Evolutionary conservation across 2,888 invertebrate genomes (phyloP).

Genomic region (Amblyteles armatorius): DNA sequence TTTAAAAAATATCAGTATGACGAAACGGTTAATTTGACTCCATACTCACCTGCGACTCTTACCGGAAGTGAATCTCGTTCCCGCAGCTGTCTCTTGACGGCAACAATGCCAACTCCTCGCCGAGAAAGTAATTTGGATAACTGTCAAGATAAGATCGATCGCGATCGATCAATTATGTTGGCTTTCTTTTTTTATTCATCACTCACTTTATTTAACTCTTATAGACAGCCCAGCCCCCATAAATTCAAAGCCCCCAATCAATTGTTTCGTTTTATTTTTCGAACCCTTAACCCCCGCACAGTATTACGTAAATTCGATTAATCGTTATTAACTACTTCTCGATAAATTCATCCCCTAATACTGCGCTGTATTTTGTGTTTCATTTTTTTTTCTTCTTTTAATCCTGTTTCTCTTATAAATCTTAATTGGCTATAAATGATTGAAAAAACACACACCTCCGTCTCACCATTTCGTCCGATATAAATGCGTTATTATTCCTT

Average conservation of each 20-base stretch:
- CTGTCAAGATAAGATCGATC: constrained; percentile 23
- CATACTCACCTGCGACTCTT: constrained; percentile 5
- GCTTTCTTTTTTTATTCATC: constrained; percentile 33
- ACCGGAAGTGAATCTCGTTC: background rate
- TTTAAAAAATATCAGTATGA: no score
- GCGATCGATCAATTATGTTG: constrained; percentile 53
- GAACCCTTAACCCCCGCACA: constrained; percentile 50
- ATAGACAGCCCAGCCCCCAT: constrained; percentile 34
- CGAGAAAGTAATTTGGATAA: constrained; percentile 32
- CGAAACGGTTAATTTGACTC: background rate
- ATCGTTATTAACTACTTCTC: constrained; percentile 62
- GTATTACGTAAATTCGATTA: constrained; percentile 65
- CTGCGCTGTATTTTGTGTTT: constrained; percentile 39
- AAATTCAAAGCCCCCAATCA: constrained; percentile 43
- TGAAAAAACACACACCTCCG: constrained; percentile 67
- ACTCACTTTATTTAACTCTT: constrained; percentile 44
- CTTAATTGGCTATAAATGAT: constrained; percentile 68
- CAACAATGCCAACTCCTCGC: background rate
- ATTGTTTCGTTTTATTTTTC: constrained; percentile 54
- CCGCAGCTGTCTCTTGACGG: background rate
- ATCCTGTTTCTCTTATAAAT: constrained; percentile 63
- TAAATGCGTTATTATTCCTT: constrained; percentile 67
- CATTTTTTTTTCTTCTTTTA: constrained; percentile 37
- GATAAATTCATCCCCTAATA: constrained; percentile 57
- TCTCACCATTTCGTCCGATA: constrained; percentile 64